Evolutionary conservation across 2,113 vertebrate species (phyloP).

Genomic region (Chaenogobius annularis): DNA sequence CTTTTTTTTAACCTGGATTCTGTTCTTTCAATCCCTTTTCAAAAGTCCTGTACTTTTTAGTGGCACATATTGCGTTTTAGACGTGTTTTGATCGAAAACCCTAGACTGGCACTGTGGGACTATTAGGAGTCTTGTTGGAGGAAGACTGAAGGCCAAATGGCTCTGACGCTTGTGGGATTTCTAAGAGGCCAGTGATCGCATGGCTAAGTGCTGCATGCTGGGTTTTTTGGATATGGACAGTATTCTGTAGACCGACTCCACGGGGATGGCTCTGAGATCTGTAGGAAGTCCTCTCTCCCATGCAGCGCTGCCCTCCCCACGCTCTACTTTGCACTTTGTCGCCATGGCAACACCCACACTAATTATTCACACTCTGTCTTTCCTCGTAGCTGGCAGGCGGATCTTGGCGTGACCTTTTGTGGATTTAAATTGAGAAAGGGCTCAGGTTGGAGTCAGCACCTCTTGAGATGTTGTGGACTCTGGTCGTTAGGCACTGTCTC

Average conservation of each 20-base stretch:
- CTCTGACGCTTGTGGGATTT: constrained; percentile 13
- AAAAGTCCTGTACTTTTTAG: background rate
- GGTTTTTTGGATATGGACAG: constrained; percentile 43
- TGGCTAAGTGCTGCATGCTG: constrained; percentile 54
- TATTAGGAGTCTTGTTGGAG: constrained; percentile 29
- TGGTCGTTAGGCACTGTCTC: constrained; percentile 24
- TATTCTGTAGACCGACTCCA: constrained; percentile 41
- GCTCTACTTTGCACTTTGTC: constrained; percentile 66
- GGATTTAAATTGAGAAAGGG: constrained; percentile 68
- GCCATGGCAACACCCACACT: constrained; percentile 77
- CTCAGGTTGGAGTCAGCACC: constrained; percentile 55
- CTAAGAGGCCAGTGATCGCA: constrained; percentile 76
- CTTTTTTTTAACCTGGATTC: background rate
- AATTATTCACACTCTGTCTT: constrained; percentile 74
- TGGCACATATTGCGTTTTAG: background rate
- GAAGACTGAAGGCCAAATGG: constrained; percentile 26
- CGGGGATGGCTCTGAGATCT: constrained; percentile 59
- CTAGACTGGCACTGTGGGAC: constrained; percentile 14
- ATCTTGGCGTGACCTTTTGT: constrained; percentile 79
- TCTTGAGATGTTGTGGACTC: constrained; percentile 22
- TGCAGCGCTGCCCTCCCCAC: constrained; percentile 41
- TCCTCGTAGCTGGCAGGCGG: constrained; percentile 55
- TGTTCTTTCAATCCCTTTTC: background rate
- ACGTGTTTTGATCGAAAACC: constrained; percentile 24
- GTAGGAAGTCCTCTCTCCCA: constrained; percentile 59